Evolutionary conservation across 2,888 invertebrate species (phyloP).

Genomic region (Mechanitis messenoides): DNA sequence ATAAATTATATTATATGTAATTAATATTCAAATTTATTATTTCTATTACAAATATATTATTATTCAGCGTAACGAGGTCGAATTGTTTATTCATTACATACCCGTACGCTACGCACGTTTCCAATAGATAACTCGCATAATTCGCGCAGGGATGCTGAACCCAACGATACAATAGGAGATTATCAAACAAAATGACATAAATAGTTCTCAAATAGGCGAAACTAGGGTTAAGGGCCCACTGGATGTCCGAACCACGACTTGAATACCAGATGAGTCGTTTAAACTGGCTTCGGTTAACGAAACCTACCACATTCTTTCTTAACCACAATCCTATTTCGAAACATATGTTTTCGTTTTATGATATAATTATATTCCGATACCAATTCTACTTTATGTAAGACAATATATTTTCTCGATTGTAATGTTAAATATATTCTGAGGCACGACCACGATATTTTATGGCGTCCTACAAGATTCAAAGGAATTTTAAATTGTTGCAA

Average conservation of each 20-base stretch:
- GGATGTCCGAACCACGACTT: slow-evolving; percentile 64
- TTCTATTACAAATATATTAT: slow-evolving; percentile 28
- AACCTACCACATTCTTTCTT: slow-evolving; percentile 25
- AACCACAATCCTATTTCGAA: slow-evolving; percentile 22
- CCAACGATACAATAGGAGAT: slow-evolving; percentile 72
- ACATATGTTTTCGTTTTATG: slow-evolving; percentile 17
- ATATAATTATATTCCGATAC: slow-evolving; percentile 13
- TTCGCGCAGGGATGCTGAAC: slow-evolving; percentile 65
- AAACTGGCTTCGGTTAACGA: slow-evolving; percentile 26
- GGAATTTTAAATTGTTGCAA: slow-evolving; percentile 31
- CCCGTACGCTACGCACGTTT: slow-evolving; percentile 66
- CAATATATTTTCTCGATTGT: slow-evolving; percentile 5
- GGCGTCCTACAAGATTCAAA: slow-evolving; percentile 26
- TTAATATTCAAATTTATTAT: slow-evolving; percentile 11
- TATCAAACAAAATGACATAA: slow-evolving; percentile 75
- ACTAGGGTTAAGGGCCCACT: slow-evolving; percentile 68
- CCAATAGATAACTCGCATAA: slow-evolving; percentile 71
- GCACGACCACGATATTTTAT: slow-evolving; percentile 13
- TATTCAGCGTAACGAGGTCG: slow-evolving; percentile 28
- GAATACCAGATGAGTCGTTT: slow-evolving; percentile 65
- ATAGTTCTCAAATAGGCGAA: slow-evolving; percentile 68
- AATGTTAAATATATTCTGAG: slow-evolving; percentile 2
- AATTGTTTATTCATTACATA: slow-evolving; percentile 63
- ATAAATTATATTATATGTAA: background rate
- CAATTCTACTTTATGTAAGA: slow-evolving; percentile 9